phyloP scores from a whole-genome alignment of 1,140 invertebrate species.

The Colletes gigas region DNA sequence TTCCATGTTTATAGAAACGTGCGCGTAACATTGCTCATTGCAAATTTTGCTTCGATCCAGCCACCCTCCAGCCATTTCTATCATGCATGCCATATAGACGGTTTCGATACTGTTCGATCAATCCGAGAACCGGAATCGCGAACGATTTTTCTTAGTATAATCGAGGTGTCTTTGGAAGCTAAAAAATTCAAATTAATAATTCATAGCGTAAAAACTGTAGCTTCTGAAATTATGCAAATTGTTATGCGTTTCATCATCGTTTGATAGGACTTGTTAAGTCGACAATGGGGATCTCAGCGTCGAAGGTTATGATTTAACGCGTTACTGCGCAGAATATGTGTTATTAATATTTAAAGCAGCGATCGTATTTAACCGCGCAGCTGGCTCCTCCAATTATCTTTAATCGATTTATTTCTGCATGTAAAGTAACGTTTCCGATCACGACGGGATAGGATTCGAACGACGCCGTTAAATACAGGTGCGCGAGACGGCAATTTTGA shows the following conservation, averaged over 20 bases:
- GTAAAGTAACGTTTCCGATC: neutral
- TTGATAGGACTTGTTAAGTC: conserved; percentile 7
- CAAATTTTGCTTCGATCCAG: no score
- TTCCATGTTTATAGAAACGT: conserved; percentile 1
- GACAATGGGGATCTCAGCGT: conserved; percentile 15
- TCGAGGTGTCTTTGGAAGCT: neutral
- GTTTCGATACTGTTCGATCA: neutral
- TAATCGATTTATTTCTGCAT: conserved; percentile 24
- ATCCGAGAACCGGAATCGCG: no score
- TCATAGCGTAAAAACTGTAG: neutral
- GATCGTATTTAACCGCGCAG: conserved; percentile 5
- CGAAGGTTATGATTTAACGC: conserved; percentile 13
- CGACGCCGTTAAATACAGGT: conserved; percentile 25
- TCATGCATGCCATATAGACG: no score
- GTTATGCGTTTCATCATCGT: neutral
- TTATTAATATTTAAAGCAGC: conserved; percentile 31
- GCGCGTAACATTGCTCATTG: neutral
- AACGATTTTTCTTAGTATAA: neutral
- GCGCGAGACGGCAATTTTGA: conserved; percentile 4
- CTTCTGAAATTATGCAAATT: conserved; percentile 21
- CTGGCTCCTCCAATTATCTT: conserved; percentile 28
- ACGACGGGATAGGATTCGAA: neutral
- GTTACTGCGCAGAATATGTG: neutral
- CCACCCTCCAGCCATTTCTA: no score
- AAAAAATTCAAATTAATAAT: neutral